Base-by-base conservation (phyloP, 2,797 vertebrate species). In the Alfaro cultratus region DNA sequence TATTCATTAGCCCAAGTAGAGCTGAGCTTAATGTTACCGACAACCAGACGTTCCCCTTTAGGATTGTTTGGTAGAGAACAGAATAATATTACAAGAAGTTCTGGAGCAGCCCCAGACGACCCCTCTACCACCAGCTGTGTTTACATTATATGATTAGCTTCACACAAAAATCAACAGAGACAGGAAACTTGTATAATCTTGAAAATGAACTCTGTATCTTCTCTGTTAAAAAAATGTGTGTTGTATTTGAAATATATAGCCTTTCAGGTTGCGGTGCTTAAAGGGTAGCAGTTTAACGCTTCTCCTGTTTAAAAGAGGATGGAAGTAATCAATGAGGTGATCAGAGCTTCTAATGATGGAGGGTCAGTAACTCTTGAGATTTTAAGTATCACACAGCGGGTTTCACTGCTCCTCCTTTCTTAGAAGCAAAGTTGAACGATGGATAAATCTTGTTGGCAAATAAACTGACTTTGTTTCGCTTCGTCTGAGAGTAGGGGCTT, bases 401-500 rank as follows among this genome's bases (percentile, higher is more conserved):
- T 34, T 34, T 62, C 5, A 16, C 2, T 16, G 60, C 60, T 21
- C 7, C 7, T 64, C 60, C 29, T 29, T 13, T 31, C 12, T 60
- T 15, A 31, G n/a, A 29, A 29, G n/a, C 55, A 31, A 6, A 15
- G 16, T 18, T 64, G 64, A 39, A 23, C 0, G 21, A 41, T 11
- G 11, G 64, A 39, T 2, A 26, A 26, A 26, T 26, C 8, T 26
- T 26, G 62, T 67, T 41, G 21, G 64, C 36, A 68, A 41, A 41
- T 26, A 41, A 68, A 41, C 36, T 1, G 64, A 39, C 16, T 68
- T 68, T 77, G 36, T 85, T 72, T 75, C 5, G 1, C 47, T 47
- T 45, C 62, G 41, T n/a, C 34, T 49, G 73, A 80, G 55, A 53
- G 68, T 43, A 77, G 34, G 23, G 60, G 31, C 73, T 75, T 77